Evolutionary conservation across 2,797 vertebrate species (phyloP).

Genomic region (Pseudochaenichthys georgianus): DNA sequence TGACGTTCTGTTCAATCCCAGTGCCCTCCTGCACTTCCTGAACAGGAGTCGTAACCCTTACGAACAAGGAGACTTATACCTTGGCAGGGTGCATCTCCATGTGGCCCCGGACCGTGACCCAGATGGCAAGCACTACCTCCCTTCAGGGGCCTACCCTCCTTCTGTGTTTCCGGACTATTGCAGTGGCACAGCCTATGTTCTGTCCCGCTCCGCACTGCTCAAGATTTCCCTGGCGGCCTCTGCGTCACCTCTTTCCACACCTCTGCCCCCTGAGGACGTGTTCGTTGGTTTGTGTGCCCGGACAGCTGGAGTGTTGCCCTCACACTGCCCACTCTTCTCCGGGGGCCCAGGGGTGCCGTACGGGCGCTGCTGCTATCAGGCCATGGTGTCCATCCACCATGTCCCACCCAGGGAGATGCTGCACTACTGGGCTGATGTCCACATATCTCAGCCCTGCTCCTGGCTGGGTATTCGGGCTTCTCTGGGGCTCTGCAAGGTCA

Average conservation of each 20-base stretch:
- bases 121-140: constrained; percentile 82
- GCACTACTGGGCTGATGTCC: constrained; percentile 81
- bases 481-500: constrained; percentile 85
- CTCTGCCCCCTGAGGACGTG: constrained; percentile 88
- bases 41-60: constrained; percentile 73
- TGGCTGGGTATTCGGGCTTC: constrained; percentile 81
- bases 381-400: constrained; percentile 89
- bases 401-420: constrained; percentile 84
- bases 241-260: constrained; percentile 70
- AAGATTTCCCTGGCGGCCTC: constrained; percentile 82
- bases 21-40: constrained; percentile 77
- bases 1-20: constrained; percentile 82
- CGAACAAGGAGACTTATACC: constrained; percentile 83
- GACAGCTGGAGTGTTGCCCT: constrained; percentile 85
- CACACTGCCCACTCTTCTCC: constrained; percentile 86
- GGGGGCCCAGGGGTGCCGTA: constrained; percentile 86
- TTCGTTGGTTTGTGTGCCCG: constrained; percentile 89
- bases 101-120: constrained; percentile 84
- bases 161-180: constrained; percentile 90
- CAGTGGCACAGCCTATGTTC: constrained; percentile 90
- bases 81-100: constrained; percentile 88
- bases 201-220: constrained; percentile 85
- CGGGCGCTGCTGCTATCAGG: constrained; percentile 89
- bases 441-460: constrained; percentile 80
- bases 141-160: constrained; percentile 75